Evolutionary conservation across 2,113 vertebrate species (phyloP).

Genomic region (Pandion haliaetus): DNA sequence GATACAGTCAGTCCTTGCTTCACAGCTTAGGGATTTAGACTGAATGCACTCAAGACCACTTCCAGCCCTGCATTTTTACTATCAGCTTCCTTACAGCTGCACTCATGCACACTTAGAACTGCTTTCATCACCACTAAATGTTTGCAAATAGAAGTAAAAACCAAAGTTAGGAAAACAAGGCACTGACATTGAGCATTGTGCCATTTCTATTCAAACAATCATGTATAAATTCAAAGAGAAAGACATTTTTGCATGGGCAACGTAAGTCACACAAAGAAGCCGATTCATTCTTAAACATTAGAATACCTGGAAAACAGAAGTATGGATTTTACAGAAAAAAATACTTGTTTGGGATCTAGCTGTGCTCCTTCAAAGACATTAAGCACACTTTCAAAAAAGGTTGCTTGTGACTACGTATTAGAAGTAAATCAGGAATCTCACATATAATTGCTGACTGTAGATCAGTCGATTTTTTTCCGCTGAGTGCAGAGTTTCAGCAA

Average conservation of each 20-base stretch:
- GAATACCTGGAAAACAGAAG: not conserved
- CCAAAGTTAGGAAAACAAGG: not conserved
- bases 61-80: not conserved
- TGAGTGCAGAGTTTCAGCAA: not conserved
- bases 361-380: not conserved
- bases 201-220: not conserved
- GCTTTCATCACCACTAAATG: not conserved
- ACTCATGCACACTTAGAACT: not conserved
- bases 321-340: not conserved
- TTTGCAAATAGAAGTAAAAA: not conserved
- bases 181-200: not conserved
- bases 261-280: not conserved
- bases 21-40: not conserved
- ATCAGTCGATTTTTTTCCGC: accelerated
- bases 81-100: not conserved
- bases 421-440: not conserved
- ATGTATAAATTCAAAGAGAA: not conserved
- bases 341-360: not conserved
- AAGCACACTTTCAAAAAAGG: not conserved
- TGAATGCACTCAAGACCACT: not conserved
- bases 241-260: not conserved
- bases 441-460: not conserved
- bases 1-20: not conserved
- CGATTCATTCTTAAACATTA: not conserved
- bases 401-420: not conserved